Evolutionary conservation across 2,888 invertebrate genomes (phyloP).

Genomic region (Norana najaformis): DNA sequence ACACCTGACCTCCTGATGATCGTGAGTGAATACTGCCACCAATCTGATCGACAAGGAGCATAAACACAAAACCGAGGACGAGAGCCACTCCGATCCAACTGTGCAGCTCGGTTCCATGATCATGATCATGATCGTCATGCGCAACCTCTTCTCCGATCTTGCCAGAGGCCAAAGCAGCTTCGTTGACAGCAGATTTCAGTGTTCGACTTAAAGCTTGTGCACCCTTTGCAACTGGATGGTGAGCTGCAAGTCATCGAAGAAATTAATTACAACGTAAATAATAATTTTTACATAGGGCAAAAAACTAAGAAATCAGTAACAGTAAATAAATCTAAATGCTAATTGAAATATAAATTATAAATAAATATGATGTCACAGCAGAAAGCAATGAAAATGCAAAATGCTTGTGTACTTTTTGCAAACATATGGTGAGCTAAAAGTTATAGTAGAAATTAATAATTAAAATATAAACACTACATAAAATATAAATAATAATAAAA

Average conservation of each 20-base stretch:
- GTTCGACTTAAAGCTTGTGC: background rate
- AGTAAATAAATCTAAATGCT: too few relatives aligned
- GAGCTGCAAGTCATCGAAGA: background rate
- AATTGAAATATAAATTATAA: background rate
- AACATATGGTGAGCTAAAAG: too few relatives aligned
- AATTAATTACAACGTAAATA: background rate
- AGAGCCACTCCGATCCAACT: constrained; percentile 87
- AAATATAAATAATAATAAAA: too few relatives aligned
- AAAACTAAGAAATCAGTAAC: too few relatives aligned
- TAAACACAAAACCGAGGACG: constrained; percentile 93
- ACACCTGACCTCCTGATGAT: constrained; percentile 5
- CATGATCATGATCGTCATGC: constrained; percentile 24
- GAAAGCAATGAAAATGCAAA: too few relatives aligned
- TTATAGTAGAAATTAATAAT: too few relatives aligned
- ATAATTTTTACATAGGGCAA: background rate
- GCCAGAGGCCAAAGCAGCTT: background rate
- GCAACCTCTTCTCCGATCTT: too few relatives aligned
- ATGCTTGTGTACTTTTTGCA: too few relatives aligned
- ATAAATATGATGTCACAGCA: too few relatives aligned
- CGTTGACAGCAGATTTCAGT: background rate
- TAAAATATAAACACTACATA: too few relatives aligned
- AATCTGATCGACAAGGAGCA: constrained; percentile 91
- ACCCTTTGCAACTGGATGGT: constrained; percentile 10
- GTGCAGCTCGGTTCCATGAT: constrained; percentile 69
- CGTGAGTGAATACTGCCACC: constrained; percentile 50